Evolutionary conservation across 1,140 invertebrate genomes (phyloP).

Genomic region (Conopomorpha cramerella): DNA sequence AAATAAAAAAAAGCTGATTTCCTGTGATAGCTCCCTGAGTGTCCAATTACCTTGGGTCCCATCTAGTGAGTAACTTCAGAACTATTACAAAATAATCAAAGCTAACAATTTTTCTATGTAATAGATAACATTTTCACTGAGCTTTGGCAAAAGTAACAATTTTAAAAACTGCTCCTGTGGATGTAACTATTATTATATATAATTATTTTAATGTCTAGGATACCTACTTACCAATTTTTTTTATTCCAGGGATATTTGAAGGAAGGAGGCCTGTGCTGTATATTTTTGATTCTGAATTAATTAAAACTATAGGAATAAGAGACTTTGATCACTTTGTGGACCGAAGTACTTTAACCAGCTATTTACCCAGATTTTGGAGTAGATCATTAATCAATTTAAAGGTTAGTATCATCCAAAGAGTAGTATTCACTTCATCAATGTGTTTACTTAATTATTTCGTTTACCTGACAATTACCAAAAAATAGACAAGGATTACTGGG

Average conservation of each 20-base stretch:
- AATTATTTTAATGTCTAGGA: background rate
- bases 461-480: background rate
- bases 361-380: conserved; percentile 25
- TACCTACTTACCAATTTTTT: conserved; percentile 1
- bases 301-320: conserved; percentile 60
- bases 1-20: too few relatives aligned
- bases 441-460: conserved; percentile 3
- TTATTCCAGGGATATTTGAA: conserved; percentile 52
- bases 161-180: background rate
- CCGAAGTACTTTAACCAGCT: conserved; percentile 23
- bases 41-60: too few relatives aligned
- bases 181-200: background rate
- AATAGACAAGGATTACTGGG: conserved; percentile 4
- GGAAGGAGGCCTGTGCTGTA: conserved; percentile 43
- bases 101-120: background rate
- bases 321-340: conserved; percentile 65
- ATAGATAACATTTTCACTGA: background rate
- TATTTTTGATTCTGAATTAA: conserved; percentile 57
- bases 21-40: too few relatives aligned
- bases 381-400: conserved; percentile 29
- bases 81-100: background rate
- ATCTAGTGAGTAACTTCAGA: background rate
- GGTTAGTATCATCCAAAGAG: conserved; percentile 16
- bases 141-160: background rate
- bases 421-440: too few relatives aligned